These are phyloP conservation scores for Podarcis siculus DNA, from an alignment of 2,797 vertebrate species.

Conservation along the genomic window DNA sequence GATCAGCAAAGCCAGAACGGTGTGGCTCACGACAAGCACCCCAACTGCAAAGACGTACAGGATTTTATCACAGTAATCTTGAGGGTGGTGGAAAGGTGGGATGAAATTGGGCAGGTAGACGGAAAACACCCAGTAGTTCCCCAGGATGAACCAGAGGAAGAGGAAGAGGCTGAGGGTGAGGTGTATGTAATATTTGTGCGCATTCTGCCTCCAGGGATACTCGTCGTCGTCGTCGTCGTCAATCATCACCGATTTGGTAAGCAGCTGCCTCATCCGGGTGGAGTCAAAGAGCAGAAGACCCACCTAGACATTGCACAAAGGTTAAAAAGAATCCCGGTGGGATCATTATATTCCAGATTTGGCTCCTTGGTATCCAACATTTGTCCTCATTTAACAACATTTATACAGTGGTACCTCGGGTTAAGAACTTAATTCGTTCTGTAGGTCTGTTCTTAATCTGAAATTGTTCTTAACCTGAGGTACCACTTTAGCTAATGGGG, in stretches of 20 bases:
- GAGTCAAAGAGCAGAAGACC: slow-evolving; percentile 74
- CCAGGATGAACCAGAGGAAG: slow-evolving; percentile 78
- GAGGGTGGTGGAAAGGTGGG: slow-evolving; percentile 75
- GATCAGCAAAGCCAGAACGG: slow-evolving; percentile 65
- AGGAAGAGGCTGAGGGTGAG: slow-evolving; percentile 76
- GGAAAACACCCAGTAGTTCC: slow-evolving; percentile 79
- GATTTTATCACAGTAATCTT: slow-evolving; percentile 76
- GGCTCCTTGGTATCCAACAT: not conserved
- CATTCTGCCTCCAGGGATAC: slow-evolving; percentile 78
- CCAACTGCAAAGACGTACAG: slow-evolving; percentile 72
- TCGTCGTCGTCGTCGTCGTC: slow-evolving; percentile 65
- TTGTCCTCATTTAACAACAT: no score
- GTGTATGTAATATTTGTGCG: slow-evolving; percentile 73
- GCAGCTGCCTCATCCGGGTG: slow-evolving; percentile 73
- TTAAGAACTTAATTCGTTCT: no score
- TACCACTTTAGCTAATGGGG: no score
- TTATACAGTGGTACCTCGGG: no score
- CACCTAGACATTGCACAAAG: slow-evolving; percentile 54
- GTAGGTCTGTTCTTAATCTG: no score
- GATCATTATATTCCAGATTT: not conserved
- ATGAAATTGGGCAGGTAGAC: slow-evolving; percentile 76
- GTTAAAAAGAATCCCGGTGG: not conserved
- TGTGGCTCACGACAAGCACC: slow-evolving; percentile 71
- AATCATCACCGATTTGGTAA: slow-evolving; percentile 76
- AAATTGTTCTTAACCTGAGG: no score